Percentiles rank a stretch among this genome's conserved stretches.
phyloP scores from a whole-genome alignment of 2,888 invertebrate genomes.

The Caenorhabditis afra region DNA sequence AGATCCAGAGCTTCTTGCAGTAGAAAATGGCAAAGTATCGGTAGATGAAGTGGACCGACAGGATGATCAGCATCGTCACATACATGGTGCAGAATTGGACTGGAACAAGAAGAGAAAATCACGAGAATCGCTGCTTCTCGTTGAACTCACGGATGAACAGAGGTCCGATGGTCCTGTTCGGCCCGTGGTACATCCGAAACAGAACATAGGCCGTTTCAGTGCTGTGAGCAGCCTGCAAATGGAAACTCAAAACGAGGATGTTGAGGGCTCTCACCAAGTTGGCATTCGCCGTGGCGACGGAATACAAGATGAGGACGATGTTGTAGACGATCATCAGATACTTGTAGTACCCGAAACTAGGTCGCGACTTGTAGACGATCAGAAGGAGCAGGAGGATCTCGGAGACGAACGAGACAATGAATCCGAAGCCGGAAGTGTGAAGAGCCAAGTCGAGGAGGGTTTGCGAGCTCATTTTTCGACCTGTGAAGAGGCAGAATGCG shows the following conservation, averaged over 20 bases:
- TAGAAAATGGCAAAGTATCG: slow-evolving; percentile 39
- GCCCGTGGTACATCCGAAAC: slow-evolving; percentile 48
- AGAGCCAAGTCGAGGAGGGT: slow-evolving; percentile 23
- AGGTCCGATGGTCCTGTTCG: slow-evolving; percentile 38
- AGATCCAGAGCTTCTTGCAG: slow-evolving; percentile 23
- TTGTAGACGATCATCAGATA: slow-evolving; percentile 30
- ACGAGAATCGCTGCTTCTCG: no score
- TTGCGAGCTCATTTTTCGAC: slow-evolving; percentile 29
- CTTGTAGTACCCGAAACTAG: slow-evolving; percentile 29
- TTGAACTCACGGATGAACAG: slow-evolving; percentile 41
- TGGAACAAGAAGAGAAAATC: slow-evolving; percentile 14
- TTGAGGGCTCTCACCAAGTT: background rate
- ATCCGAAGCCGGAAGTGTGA: slow-evolving; percentile 33
- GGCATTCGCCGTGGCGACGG: slow-evolving; percentile 17
- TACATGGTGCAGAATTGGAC: slow-evolving; percentile 56
- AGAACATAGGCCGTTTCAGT: slow-evolving; percentile 41
- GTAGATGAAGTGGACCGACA: slow-evolving; percentile 49
- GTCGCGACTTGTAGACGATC: slow-evolving; percentile 20
- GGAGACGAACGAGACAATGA: slow-evolving; percentile 22
- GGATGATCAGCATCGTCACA: slow-evolving; percentile 37
- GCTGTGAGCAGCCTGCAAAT: slow-evolving; percentile 34
- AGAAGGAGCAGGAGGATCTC: slow-evolving; percentile 24
- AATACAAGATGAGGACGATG: slow-evolving; percentile 38
- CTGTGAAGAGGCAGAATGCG: no score
- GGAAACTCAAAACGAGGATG: background rate